phyloP scores from a whole-genome alignment of 2,797 vertebrate genomes.

The Enteromius viviparus region DNA sequence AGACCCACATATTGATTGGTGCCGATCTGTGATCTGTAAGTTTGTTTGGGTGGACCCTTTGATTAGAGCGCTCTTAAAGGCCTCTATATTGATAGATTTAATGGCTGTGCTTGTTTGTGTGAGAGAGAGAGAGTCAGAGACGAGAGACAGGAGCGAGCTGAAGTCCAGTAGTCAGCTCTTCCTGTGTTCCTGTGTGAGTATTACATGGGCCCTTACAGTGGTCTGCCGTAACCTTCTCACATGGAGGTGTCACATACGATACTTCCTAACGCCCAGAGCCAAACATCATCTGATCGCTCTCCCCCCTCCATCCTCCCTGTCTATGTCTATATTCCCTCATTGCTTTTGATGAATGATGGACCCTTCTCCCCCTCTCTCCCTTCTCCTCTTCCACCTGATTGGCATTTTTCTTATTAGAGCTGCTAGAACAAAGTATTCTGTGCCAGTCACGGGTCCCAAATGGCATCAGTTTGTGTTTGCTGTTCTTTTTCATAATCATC shows the following conservation, averaged over 20 bases:
- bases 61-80: constrained; percentile 65
- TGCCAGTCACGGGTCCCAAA: constrained; percentile 28
- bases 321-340: constrained; percentile 23
- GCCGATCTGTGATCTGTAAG: constrained; percentile 60
- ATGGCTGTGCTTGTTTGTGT: constrained; percentile 66
- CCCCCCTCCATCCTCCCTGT: constrained; percentile 50
- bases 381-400: constrained; percentile 75
- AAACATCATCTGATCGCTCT: constrained; percentile 76
- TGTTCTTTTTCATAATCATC: constrained; percentile 42
- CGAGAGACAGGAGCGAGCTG: constrained; percentile 1
- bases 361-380: constrained; percentile 42
- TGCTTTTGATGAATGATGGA: constrained; percentile 51
- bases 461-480: constrained; percentile 39
- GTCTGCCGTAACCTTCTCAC: constrained; percentile 74
- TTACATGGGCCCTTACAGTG: constrained; percentile 61
- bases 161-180: constrained; percentile 48
- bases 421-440: constrained; percentile 39
- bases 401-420: constrained; percentile 68
- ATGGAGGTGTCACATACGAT: constrained; percentile 77
- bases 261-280: constrained; percentile 78
- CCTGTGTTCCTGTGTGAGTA: constrained; percentile 53
- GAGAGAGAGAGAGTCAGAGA: constrained; percentile 13
- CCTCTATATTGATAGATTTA: constrained; percentile 65
- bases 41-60: constrained; percentile 72
- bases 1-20: constrained; percentile 59